Evolutionary conservation across 2,113 vertebrate species (phyloP).

Genomic region (Eudyptes chrysolophus): DNA sequence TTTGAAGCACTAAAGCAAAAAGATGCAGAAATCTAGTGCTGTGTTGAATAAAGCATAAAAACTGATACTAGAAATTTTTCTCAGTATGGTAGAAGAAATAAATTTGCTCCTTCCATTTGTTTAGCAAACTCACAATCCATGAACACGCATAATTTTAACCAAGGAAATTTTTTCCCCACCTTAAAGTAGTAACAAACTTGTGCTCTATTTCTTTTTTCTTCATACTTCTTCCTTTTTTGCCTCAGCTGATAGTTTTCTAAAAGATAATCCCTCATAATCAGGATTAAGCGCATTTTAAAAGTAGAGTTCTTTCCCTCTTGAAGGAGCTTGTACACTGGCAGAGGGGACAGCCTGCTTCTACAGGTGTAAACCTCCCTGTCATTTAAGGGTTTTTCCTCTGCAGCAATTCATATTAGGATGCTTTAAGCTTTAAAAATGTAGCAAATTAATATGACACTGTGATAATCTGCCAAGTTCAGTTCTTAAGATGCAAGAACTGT

Average conservation of each 20-base stretch:
- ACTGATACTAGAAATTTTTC: background rate
- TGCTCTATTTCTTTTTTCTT: background rate
- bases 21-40: background rate
- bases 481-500: background rate
- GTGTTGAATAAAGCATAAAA: background rate
- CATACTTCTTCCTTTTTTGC: background rate
- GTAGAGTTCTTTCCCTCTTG: background rate
- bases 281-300: background rate
- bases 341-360: background rate
- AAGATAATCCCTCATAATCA: background rate
- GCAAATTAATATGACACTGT: background rate
- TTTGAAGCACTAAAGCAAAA: background rate
- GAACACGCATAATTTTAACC: background rate
- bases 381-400: background rate
- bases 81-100: background rate
- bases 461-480: background rate
- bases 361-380: background rate
- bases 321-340: background rate
- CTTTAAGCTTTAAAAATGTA: background rate
- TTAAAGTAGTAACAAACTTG: background rate
- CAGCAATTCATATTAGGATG: background rate
- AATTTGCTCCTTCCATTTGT: background rate
- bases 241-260: background rate
- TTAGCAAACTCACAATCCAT: background rate
- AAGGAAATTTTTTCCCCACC: background rate